Percentiles rank a stretch among this genome's conserved stretches.
Evolutionary conservation across 2,797 vertebrate species (phyloP).

Genomic region (Peromyscus melanophrys): DNA sequence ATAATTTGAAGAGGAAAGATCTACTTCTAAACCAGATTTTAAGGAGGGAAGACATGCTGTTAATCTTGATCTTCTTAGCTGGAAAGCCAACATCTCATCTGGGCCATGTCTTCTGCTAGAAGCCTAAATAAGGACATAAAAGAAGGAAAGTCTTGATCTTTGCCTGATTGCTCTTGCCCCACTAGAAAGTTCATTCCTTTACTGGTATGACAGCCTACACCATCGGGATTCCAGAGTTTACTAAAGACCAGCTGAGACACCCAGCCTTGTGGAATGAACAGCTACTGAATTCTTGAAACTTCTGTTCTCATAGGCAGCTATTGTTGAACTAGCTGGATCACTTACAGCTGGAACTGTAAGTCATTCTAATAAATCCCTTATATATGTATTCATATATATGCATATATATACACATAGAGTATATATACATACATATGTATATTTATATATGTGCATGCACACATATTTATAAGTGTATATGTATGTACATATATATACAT

Average conservation of each 20-base stretch:
- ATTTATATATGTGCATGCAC: too few relatives aligned
- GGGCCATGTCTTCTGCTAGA: background rate
- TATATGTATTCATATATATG: too few relatives aligned
- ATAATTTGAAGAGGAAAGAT: background rate
- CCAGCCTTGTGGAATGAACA: background rate
- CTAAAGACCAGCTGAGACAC: background rate
- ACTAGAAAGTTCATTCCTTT: background rate
- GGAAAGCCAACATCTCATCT: background rate
- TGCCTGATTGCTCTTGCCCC: background rate
- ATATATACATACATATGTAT: too few relatives aligned
- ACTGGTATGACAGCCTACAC: background rate
- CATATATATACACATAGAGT: too few relatives aligned
- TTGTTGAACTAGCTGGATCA: background rate
- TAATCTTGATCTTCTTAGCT: background rate
- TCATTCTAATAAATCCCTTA: too few relatives aligned
- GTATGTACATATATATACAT: too few relatives aligned
- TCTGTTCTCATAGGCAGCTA: background rate
- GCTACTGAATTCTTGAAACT: background rate
- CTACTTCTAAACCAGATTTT: background rate
- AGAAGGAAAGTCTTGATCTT: background rate
- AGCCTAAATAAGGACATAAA: background rate
- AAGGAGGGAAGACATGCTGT: background rate
- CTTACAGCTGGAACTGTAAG: too few relatives aligned
- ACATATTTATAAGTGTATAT: too few relatives aligned
- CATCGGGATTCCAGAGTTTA: background rate